These are phyloP conservation scores for Ammodytes marinus DNA, from an alignment of 2,113 vertebrate genomes.

Conservation along the genomic window DNA sequence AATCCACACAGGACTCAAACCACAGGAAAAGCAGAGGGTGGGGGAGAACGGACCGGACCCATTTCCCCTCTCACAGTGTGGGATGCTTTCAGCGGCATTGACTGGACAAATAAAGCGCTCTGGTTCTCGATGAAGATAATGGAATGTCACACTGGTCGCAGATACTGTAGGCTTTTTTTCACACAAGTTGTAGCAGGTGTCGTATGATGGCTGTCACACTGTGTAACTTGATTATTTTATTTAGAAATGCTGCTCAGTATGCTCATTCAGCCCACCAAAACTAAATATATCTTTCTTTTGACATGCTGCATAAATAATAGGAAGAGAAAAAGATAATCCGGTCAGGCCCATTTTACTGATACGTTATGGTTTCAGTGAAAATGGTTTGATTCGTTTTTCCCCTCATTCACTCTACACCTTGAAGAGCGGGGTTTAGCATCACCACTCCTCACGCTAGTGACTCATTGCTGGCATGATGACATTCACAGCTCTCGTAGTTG, in stretches of 20 bases:
- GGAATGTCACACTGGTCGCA: slow-evolving; percentile 69
- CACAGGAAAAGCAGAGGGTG: slow-evolving; percentile 46
- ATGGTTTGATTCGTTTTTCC: slow-evolving; percentile 42
- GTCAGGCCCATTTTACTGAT: background rate
- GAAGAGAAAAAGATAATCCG: background rate
- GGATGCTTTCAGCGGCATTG: slow-evolving; percentile 73
- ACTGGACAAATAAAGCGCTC: slow-evolving; percentile 69
- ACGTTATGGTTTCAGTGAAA: slow-evolving; percentile 17
- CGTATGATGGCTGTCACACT: slow-evolving; percentile 60
- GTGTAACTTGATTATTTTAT: slow-evolving; percentile 52
- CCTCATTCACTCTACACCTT: slow-evolving; percentile 58
- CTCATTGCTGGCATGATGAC: slow-evolving; percentile 78
- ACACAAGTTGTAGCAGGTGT: slow-evolving; percentile 52
- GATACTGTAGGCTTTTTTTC: slow-evolving; percentile 67
- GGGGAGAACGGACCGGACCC: slow-evolving; percentile 38
- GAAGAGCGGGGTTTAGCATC: slow-evolving; percentile 65
- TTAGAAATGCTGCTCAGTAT: background rate
- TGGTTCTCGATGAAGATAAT: slow-evolving; percentile 72
- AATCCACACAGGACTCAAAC: slow-evolving; percentile 65
- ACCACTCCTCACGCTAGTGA: slow-evolving; percentile 71
- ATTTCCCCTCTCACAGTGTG: slow-evolving; percentile 56
- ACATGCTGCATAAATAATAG: slow-evolving; percentile 9
- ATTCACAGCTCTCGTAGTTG: slow-evolving; percentile 69
- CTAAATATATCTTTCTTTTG: background rate
- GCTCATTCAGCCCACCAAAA: slow-evolving; percentile 1